Evolutionary conservation across 2,797 vertebrate species (phyloP).

Genomic region (Cynopterus sphinx): DNA sequence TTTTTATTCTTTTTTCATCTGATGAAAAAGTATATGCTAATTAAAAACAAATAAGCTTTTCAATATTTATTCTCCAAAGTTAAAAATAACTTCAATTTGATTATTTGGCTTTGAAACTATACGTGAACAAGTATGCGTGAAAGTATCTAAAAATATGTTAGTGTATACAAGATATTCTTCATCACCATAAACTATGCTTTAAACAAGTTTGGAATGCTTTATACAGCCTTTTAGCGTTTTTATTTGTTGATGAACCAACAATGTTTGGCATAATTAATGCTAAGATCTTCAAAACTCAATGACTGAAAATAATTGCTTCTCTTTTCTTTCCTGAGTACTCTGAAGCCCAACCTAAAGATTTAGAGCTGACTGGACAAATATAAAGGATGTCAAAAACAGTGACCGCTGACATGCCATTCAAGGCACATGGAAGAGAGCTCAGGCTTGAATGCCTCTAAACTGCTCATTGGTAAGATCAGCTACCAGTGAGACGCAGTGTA

Average conservation of each 20-base stretch:
- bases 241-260: slow-evolving; percentile 89
- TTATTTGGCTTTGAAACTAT: slow-evolving; percentile 50
- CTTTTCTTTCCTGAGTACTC: slow-evolving; percentile 89
- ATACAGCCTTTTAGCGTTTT: slow-evolving; percentile 82
- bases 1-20: slow-evolving; percentile 50
- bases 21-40: slow-evolving; percentile 51
- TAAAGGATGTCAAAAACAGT: slow-evolving; percentile 93
- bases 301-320: slow-evolving; percentile 95
- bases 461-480: slow-evolving; percentile 92
- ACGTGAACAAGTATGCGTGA: slow-evolving; percentile 45
- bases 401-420: slow-evolving; percentile 92
- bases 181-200: slow-evolving; percentile 68
- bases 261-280: slow-evolving; percentile 93
- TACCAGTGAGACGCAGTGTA: slow-evolving; percentile 90
- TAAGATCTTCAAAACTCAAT: slow-evolving; percentile 90
- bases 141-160: slow-evolving; percentile 63
- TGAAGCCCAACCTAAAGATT: slow-evolving; percentile 91
- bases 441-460: slow-evolving; percentile 91
- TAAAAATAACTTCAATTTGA: slow-evolving; percentile 49
- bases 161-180: slow-evolving; percentile 72
- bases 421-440: slow-evolving; percentile 89
- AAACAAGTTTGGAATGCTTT: slow-evolving; percentile 69
- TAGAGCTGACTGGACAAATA: slow-evolving; percentile 95
- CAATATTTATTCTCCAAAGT: slow-evolving; percentile 34
- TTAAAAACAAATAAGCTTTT: slow-evolving; percentile 45